These are phyloP conservation scores for Drosophila pegasa DNA, from an alignment of 2,888 invertebrate species.

Conservation along the genomic window DNA sequence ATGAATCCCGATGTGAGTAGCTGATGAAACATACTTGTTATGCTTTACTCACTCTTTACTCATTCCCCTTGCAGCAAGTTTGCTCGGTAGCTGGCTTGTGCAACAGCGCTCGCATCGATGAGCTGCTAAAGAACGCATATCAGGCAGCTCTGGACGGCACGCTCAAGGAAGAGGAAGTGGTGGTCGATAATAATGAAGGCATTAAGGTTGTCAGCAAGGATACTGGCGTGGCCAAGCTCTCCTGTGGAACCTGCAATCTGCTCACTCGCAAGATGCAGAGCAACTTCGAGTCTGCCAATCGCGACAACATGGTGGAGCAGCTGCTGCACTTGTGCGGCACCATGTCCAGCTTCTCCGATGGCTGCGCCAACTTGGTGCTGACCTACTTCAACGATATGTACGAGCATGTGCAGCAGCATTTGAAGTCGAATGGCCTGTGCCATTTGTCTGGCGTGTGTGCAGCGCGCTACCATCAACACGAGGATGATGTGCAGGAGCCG, in stretches of 20 bases:
- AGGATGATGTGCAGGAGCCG: constrained; percentile 83
- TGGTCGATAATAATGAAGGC: neutral
- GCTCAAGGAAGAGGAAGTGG: constrained; percentile 50
- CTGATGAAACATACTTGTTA: neutral
- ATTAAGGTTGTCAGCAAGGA: neutral
- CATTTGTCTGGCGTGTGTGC: constrained; percentile 91
- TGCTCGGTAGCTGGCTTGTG: constrained; percentile 95
- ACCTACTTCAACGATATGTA: constrained; percentile 91
- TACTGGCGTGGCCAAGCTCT: constrained; percentile 44
- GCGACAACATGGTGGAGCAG: constrained; percentile 83
- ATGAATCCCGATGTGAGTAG: constrained; percentile 92
- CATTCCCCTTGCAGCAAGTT: constrained; percentile 86
- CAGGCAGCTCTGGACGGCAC: constrained; percentile 64
- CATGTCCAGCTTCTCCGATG: constrained; percentile 91
- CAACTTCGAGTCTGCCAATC: constrained; percentile 81
- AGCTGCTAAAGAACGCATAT: constrained; percentile 85
- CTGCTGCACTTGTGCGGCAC: constrained; percentile 88
- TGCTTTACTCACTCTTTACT: neutral
- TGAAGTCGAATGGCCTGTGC: constrained; percentile 89
- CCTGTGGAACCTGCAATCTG: constrained; percentile 82
- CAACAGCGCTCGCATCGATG: constrained; percentile 90
- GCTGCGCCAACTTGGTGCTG: constrained; percentile 90
- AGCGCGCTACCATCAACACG: constrained; percentile 88
- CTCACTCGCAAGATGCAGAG: constrained; percentile 76
- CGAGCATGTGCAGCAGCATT: constrained; percentile 87